Base-by-base conservation (phyloP, 2,888 invertebrate genomes). In the Ochropacha duplaris region DNA sequence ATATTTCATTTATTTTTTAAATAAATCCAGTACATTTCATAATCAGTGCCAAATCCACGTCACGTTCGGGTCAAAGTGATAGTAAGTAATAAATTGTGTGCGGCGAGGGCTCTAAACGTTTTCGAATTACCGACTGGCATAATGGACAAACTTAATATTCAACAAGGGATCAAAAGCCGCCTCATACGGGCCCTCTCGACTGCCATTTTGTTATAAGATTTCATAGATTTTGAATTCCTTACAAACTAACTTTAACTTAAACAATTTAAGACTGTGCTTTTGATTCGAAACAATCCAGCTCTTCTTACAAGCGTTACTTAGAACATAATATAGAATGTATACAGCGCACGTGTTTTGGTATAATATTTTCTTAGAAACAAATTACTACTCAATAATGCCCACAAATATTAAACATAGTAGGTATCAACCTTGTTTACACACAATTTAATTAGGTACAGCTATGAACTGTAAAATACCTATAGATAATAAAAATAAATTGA, bases 141-240 rank as follows among this genome's bases (percentile, higher is more conserved):
- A 87, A 88, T 86, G 84, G 82, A 69, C 77, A 78, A 86, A 86
- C 86, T 88, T 88, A 88, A 88, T 86, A 88, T 88, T 88, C 87
- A 84, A 80, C 76, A 74, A 81, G 83, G 85, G 84, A 79, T 81
- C 78, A 68, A 68, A 67, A 63, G 66, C 19, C 68, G 60, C 68
- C 58, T 55, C 61, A 64, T 63, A 60, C 64, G 67, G 50, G 49
- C 19, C 56, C 49, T 59, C 55, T 39, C 57, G 49, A 44, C 50
- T 44, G 55, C 34, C 60, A 56, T 62, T 65, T 69, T 60, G 54
- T 71, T 54, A 61, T 54, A 50, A 50, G 1, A 31, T 31, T 28
- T 28, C 9, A 9, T 2, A 28, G 28, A 2, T 8, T 9, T 28
- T 31, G 31, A 31, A 4, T 31, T 31, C 9, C 31, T n/a, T n/a